These are phyloP conservation scores for Hemitrygon akajei DNA, from an alignment of 2,797 vertebrate species.

Conservation along the genomic window DNA sequence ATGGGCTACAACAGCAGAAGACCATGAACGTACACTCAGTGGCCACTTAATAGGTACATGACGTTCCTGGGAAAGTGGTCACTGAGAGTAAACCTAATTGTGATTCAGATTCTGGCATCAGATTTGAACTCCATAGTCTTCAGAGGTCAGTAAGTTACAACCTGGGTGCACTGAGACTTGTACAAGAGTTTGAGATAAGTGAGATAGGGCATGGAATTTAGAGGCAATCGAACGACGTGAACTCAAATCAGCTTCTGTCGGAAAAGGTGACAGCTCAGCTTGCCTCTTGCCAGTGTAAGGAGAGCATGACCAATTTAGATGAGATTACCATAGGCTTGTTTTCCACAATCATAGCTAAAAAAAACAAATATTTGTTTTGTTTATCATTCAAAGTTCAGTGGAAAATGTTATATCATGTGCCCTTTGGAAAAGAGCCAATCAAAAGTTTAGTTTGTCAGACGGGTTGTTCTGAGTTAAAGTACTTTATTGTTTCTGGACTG, in stretches of 20 bases:
- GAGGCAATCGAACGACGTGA: not conserved
- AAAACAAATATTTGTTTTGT: constrained; percentile 31
- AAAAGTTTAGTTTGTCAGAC: not conserved
- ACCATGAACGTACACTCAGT: too few species aligned
- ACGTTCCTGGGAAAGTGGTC: too few species aligned
- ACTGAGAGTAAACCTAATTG: not conserved
- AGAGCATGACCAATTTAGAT: not conserved
- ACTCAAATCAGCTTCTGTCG: not conserved
- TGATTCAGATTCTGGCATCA: not conserved
- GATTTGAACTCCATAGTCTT: not conserved
- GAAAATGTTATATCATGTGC: constrained; percentile 20
- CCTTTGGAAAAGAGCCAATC: not conserved
- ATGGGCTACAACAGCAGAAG: too few species aligned
- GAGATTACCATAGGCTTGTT: not conserved
- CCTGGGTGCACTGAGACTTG: not conserved
- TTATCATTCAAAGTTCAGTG: constrained; percentile 7
- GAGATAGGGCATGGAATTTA: not conserved
- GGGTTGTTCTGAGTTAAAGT: not conserved
- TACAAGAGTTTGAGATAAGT: not conserved
- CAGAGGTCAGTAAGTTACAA: not conserved
- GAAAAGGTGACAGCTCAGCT: not conserved
- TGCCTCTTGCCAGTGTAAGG: not conserved
- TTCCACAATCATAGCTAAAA: not conserved
- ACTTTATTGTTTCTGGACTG: not conserved
- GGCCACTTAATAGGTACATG: too few species aligned